A percentile compares a stretch with the other conserved stretches of the same genome.
These are phyloP conservation scores for Otolemur crassicaudatus DNA, from an alignment of 2,797 vertebrate genomes.

Conservation along the genomic window DNA sequence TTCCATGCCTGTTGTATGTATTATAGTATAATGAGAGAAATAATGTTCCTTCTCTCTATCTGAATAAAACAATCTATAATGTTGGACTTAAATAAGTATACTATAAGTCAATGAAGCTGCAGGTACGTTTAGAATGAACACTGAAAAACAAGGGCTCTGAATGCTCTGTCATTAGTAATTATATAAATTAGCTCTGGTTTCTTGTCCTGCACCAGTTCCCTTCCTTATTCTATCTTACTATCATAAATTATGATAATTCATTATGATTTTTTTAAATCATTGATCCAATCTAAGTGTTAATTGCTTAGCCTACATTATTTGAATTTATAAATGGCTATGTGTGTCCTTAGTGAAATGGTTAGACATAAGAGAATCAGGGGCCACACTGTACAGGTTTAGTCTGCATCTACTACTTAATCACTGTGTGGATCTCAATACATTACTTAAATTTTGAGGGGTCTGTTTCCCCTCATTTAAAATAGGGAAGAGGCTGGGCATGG, in stretches of 20 bases:
- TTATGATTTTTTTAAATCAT: conserved; percentile 63
- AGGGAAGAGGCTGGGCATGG: conserved; percentile 4
- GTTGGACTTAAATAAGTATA: background rate
- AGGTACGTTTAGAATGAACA: conserved; percentile 73
- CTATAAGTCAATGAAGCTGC: too few species aligned
- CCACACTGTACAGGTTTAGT: background rate
- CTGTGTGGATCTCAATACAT: background rate
- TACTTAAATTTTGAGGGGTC: conserved; percentile 50
- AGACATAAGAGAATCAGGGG: background rate
- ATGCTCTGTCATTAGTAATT: conserved; percentile 77
- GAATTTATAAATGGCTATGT: background rate
- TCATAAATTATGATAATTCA: conserved; percentile 77
- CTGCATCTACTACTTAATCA: background rate
- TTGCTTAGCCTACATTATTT: background rate
- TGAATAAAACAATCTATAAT: background rate
- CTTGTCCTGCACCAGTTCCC: conserved; percentile 74
- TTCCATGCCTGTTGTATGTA: background rate
- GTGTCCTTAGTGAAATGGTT: background rate
- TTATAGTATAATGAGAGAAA: background rate
- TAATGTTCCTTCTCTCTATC: background rate
- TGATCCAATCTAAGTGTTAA: background rate
- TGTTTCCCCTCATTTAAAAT: conserved; percentile 52
- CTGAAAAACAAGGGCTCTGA: conserved; percentile 65
- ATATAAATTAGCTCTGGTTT: conserved; percentile 78
- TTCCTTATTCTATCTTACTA: conserved; percentile 77